phyloP scores from a whole-genome alignment of 2,888 invertebrate species.

The Apantesis nais region DNA sequence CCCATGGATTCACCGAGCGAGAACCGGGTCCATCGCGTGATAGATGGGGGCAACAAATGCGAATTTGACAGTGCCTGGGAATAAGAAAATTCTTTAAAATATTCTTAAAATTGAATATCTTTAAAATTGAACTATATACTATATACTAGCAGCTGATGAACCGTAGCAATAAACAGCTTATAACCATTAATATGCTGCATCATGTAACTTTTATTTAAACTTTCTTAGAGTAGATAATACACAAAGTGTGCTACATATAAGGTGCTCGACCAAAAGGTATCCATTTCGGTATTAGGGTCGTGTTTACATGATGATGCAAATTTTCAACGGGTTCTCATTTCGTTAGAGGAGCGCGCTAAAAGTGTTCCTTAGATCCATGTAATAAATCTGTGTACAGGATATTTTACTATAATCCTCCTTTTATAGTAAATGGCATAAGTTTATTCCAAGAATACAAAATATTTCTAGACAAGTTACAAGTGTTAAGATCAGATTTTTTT shows the following conservation, averaged over 20 bases:
- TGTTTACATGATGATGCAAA: slow-evolving; percentile 46
- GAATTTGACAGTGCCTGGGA: too few relatives aligned
- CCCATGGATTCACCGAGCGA: too few relatives aligned
- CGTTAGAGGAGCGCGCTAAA: slow-evolving; percentile 24
- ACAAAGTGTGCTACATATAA: slow-evolving; percentile 17
- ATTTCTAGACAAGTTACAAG: neutral
- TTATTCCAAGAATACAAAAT: neutral
- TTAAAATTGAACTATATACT: too few relatives aligned
- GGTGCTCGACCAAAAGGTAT: slow-evolving; percentile 32
- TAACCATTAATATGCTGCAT: neutral
- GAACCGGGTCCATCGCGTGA: too few relatives aligned
- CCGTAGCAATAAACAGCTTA: neutral
- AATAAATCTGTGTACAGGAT: neutral
- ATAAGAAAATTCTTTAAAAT: neutral
- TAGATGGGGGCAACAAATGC: too few relatives aligned
- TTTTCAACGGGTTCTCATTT: slow-evolving; percentile 35
- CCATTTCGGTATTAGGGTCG: slow-evolving; percentile 35
- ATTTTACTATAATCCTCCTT: neutral
- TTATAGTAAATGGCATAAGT: neutral
- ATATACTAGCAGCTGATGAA: neutral
- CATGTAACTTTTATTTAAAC: neutral
- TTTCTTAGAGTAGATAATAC: neutral
- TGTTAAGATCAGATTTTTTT: neutral
- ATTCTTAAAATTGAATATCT: too few relatives aligned
- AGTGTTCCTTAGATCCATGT: slow-evolving; percentile 19